Evolutionary conservation across 2,113 vertebrate species (phyloP), one percentile per base, ranked within the genome.

Genomic region (Cebidichthys violaceus): DNA sequence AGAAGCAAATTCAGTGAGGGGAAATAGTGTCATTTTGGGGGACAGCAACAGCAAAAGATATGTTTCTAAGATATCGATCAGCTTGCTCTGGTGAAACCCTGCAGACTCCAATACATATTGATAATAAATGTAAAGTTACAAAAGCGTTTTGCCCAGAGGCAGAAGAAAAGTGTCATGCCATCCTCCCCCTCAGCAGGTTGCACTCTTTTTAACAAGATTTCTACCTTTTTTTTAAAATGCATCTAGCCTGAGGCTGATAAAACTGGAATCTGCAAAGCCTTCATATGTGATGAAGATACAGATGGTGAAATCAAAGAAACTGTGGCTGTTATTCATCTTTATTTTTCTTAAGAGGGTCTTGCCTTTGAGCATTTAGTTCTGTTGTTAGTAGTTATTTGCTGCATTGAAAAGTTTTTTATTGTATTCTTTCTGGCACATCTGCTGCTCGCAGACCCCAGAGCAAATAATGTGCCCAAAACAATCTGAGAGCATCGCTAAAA

Each of bases 71-170:
- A 62, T 76, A 87, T 78, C 47, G 62, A 87, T 74, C 39, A 45
- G 60, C 50, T 65, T 65, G 3, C 41, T 66, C 60, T 27, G 24
- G 24, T 70, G 35, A 81, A 69, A 62, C 14, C 14, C 2, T 65
- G 61, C 59, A 78, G 67, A 64, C 31, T 65, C 11, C 20, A 75
- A 27, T 18, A 72, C 17, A 75, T 73, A 66, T 60, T 75, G 72
- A 62, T 75, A 55, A 62, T 57, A 67, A 72, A 81, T 68, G 22
- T 54, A 79, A 75, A 67, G 52, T 64, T 60, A 65, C 24, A 76
- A 64, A 85, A 75, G 27, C 24, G 50, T 86, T 79, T 78, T 75
- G 82, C 68, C 70, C 52, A 6, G 2, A 82, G 64, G 75, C 82
- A 64, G 37, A 75, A 64, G 37, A 75, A 75, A 71, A 71, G 17